Evolutionary conservation across 92 coral and sea anemone species (phyloP).

Genomic region (Bergia sp.): DNA sequence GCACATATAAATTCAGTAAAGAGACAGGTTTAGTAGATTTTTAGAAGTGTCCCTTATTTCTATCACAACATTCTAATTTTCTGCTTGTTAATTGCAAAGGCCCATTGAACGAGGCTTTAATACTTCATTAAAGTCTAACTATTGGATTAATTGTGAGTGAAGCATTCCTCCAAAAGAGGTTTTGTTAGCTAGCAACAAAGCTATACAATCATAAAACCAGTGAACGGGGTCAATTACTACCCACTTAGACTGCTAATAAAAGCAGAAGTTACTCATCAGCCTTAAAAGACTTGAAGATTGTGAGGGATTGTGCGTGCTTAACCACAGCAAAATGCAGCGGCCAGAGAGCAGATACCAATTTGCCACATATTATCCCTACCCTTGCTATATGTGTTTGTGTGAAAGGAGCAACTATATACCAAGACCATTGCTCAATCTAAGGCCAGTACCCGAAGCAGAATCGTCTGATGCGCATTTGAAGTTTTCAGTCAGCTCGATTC

Average conservation of each 20-base stretch:
- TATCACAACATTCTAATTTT: slow-evolving; percentile 11
- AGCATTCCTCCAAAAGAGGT: slow-evolving; percentile 32
- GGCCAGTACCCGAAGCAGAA: slow-evolving; percentile 14
- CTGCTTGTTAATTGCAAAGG: slow-evolving; percentile 12
- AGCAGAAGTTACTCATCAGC: neutral
- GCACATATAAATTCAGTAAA: neutral
- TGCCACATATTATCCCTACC: slow-evolving; percentile 29
- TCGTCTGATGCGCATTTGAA: slow-evolving; percentile 29
- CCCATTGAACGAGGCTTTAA: slow-evolving; percentile 28
- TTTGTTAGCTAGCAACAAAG: slow-evolving; percentile 43
- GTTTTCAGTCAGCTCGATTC: slow-evolving; percentile 38
- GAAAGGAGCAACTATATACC: slow-evolving; percentile 23
- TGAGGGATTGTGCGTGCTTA: too few species aligned
- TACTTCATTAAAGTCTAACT: slow-evolving; percentile 46
- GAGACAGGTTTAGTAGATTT: neutral
- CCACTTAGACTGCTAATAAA: slow-evolving; percentile 11
- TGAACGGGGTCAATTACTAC: slow-evolving; percentile 35
- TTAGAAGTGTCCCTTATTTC: slow-evolving; percentile 14
- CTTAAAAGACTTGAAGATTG: neutral
- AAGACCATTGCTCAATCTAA: slow-evolving; percentile 23
- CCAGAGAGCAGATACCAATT: slow-evolving; percentile 24
- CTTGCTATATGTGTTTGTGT: slow-evolving; percentile 37
- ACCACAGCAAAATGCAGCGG: slow-evolving; percentile 23
- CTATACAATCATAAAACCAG: slow-evolving; percentile 31
- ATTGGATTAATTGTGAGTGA: slow-evolving; percentile 47